These are phyloP conservation scores for Patella ulyssiponensis DNA, from an alignment of 2,888 invertebrate genomes.

Conservation along the genomic window DNA sequence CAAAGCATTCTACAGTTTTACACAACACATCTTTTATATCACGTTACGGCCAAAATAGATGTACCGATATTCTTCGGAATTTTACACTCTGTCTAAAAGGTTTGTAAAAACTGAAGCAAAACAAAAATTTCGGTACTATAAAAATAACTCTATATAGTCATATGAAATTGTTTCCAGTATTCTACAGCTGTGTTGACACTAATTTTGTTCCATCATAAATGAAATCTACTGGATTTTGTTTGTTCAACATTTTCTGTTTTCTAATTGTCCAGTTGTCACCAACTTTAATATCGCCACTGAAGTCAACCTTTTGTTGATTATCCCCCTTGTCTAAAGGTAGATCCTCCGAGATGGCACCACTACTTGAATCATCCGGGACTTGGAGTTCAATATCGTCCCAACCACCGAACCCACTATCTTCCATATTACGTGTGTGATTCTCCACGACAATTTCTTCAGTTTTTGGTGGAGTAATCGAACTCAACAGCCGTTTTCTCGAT, in stretches of 20 bases:
- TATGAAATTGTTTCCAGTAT: too few species aligned
- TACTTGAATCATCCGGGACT: not conserved
- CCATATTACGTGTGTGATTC: not conserved
- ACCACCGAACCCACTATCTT: not conserved
- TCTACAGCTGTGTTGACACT: not conserved
- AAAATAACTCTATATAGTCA: too few species aligned
- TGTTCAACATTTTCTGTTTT: not conserved
- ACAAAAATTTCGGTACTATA: too few species aligned
- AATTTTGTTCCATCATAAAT: not conserved
- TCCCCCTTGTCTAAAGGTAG: not conserved
- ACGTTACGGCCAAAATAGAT: too few species aligned
- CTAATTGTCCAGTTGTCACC: not conserved
- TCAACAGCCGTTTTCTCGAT: not conserved
- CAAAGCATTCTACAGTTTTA: too few species aligned
- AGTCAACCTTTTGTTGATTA: not conserved
- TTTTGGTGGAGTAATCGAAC: not conserved
- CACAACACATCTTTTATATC: too few species aligned
- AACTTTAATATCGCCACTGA: not conserved
- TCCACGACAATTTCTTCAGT: not conserved
- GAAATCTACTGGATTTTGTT: not conserved
- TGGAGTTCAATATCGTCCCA: not conserved
- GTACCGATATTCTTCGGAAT: too few species aligned
- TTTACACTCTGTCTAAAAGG: too few species aligned
- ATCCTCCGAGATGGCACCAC: not conserved
- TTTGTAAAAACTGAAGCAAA: too few species aligned